Percentiles rank a stretch among this genome's conserved stretches.
Evolutionary conservation across 2,113 vertebrate species (phyloP).

Genomic region (Oenanthe oenanthe): DNA sequence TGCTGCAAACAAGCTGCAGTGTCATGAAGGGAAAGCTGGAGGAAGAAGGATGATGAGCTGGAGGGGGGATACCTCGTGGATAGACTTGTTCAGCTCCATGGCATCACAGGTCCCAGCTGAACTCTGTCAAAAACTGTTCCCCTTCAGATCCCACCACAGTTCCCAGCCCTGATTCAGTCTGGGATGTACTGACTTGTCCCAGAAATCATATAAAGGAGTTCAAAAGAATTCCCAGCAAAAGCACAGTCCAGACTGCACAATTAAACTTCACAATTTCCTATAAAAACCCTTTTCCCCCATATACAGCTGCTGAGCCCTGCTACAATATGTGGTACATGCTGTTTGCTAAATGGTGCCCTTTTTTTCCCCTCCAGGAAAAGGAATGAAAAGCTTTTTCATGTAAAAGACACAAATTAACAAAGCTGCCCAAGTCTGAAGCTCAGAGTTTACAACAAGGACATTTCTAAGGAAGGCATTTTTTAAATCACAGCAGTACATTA

Average conservation of each 20-base stretch:
- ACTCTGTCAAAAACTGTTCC: not conserved
- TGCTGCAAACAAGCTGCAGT: not conserved
- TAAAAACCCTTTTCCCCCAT: not conserved
- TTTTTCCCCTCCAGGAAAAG: not conserved
- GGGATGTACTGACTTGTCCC: not conserved
- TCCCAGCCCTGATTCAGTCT: accelerated
- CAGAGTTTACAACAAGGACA: not conserved
- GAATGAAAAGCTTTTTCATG: not conserved
- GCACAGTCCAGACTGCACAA: not conserved
- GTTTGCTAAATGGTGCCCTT: not conserved
- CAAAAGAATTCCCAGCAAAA: not conserved
- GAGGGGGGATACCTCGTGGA: not conserved
- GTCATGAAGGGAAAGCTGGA: not conserved
- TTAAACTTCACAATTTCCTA: not conserved
- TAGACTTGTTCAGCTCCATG: not conserved
- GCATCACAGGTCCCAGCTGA: not conserved
- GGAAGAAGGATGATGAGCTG: not conserved
- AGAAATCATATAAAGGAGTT: not conserved
- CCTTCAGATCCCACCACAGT: not conserved
- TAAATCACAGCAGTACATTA: not conserved
- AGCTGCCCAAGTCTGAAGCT: not conserved
- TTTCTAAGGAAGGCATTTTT: not conserved
- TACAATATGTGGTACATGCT: not conserved
- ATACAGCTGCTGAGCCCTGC: not conserved
- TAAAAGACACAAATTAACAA: not conserved